phyloP scores from a whole-genome alignment of 2,113 vertebrate species.

The Lophochroa leadbeateri region DNA sequence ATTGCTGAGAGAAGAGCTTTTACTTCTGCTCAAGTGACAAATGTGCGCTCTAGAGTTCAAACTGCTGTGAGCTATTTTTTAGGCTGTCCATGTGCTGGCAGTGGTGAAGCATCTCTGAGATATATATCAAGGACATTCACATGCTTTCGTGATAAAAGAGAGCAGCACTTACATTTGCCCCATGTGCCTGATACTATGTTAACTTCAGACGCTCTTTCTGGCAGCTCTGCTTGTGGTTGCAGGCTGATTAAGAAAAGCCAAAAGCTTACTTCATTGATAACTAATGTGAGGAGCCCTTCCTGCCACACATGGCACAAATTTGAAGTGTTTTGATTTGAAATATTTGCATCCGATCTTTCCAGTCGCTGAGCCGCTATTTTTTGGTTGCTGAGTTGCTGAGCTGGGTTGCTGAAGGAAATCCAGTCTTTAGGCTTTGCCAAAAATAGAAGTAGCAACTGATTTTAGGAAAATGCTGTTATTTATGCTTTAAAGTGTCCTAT shows the following conservation, averaged over 20 bases:
- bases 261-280: background rate
- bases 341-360: background rate
- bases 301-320: background rate
- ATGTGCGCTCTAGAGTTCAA: background rate
- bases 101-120: background rate
- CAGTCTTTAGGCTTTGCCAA: background rate
- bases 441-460: background rate
- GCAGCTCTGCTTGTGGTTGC: background rate
- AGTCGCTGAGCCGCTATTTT: background rate
- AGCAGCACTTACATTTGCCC: background rate
- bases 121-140: background rate
- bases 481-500: background rate
- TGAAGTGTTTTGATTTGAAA: background rate
- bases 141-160: background rate
- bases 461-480: background rate
- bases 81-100: background rate
- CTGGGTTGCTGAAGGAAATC: background rate
- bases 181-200: background rate
- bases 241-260: background rate
- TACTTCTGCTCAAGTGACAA: conserved; percentile 20
- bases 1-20: background rate
- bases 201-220: background rate
- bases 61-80: background rate
- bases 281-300: background rate
- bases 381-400: background rate